phyloP scores from a whole-genome alignment of 2,797 vertebrate species.

The Crypturellus tataupa region DNA sequence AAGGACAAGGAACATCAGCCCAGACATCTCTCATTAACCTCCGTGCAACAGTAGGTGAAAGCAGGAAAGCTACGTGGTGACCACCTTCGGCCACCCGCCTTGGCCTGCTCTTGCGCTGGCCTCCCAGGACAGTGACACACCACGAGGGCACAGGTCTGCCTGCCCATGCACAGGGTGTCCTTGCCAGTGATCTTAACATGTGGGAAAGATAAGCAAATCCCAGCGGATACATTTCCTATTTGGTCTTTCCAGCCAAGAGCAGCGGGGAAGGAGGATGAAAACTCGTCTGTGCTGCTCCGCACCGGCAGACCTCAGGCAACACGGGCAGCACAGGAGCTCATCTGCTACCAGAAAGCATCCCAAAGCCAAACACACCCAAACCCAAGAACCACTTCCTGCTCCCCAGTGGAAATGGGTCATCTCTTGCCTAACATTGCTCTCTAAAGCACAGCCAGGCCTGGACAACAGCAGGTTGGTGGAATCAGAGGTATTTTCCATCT shows the following conservation, averaged over 20 bases:
- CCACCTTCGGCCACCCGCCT: background rate
- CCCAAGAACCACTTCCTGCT: constrained; percentile 52
- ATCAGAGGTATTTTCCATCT: background rate
- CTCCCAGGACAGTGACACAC: fast-evolving
- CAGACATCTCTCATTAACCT: background rate
- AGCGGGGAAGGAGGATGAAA: background rate
- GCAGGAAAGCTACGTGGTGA: fast-evolving
- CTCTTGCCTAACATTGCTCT: background rate
- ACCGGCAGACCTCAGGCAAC: constrained; percentile 25
- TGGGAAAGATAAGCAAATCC: background rate
- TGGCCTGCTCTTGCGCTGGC: background rate
- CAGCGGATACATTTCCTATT: background rate
- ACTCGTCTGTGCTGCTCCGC: constrained; percentile 10
- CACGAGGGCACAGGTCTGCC: fast-evolving
- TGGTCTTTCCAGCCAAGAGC: background rate
- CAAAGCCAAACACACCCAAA: constrained; percentile 39
- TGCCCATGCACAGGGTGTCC: background rate
- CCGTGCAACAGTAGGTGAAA: fast-evolving
- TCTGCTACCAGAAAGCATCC: constrained; percentile 47
- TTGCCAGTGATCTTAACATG: background rate
- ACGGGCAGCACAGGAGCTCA: constrained; percentile 13
- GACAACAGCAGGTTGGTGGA: background rate
- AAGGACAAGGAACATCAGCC: background rate
- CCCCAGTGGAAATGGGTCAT: background rate
- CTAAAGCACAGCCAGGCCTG: background rate